Percentiles rank a stretch among this genome's conserved stretches.
These are phyloP conservation scores for Pheosia gnoma DNA, from an alignment of 2,888 invertebrate species.

Conservation along the genomic window DNA sequence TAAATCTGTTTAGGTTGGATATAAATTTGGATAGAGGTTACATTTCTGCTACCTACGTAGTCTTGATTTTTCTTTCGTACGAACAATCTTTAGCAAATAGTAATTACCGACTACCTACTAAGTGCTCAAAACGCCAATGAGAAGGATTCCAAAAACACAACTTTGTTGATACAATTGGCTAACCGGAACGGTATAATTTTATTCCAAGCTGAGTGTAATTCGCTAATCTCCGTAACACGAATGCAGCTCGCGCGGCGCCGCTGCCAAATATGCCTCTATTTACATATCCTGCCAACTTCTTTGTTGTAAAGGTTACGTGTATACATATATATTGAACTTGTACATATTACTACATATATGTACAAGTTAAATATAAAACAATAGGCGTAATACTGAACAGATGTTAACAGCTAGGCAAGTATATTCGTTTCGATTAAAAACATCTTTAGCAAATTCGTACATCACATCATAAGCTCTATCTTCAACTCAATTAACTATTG, in stretches of 20 bases:
- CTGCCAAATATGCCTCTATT: constrained; percentile 4
- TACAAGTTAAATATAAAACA: constrained; percentile 4
- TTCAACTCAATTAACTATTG: no score
- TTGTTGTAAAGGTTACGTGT: constrained; percentile 3
- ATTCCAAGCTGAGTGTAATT: neutral
- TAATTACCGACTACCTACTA: neutral
- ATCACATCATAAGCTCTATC: no score
- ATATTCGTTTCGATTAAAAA: no score
- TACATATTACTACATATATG: neutral
- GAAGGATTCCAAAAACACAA: neutral
- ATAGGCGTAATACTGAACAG: neutral
- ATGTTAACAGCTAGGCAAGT: neutral
- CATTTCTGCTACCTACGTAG: no score
- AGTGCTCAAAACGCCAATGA: no score
- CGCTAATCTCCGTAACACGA: neutral
- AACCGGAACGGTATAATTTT: neutral
- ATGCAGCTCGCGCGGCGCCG: constrained; percentile 1
- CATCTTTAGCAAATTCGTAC: no score
- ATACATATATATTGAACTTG: neutral
- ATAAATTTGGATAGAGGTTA: no score
- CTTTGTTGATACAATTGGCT: neutral
- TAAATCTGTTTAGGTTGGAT: neutral
- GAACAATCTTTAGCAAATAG: no score
- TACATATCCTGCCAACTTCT: constrained; percentile 6
- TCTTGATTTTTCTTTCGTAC: no score